A percentile compares a stretch with the other conserved stretches of the same genome.
phyloP scores from a whole-genome alignment of 2,888 invertebrate species.

The Acanthoscelides obtectus region DNA sequence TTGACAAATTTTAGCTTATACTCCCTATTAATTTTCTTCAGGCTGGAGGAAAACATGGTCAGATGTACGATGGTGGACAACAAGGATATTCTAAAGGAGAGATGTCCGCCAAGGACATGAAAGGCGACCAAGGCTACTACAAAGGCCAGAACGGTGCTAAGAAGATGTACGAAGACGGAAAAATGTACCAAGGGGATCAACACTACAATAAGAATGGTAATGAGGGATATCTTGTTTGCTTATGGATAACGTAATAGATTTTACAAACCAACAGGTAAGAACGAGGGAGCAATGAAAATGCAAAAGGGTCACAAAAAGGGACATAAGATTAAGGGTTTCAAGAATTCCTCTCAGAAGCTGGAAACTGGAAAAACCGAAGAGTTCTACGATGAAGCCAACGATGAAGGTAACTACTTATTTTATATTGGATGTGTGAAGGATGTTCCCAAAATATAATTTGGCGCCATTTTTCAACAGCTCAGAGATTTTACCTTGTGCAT shows the following conservation, averaged over 20 bases:
- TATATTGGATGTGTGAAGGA: too few species aligned
- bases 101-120: slow-evolving; percentile 43
- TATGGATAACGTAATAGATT: not conserved
- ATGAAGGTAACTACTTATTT: slow-evolving; percentile 52
- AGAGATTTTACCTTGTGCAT: too few species aligned
- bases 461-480: too few species aligned
- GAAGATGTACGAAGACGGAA: slow-evolving; percentile 56
- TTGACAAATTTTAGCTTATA: not conserved
- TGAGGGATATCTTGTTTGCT: not conserved
- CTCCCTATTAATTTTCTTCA: not conserved
- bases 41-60: slow-evolving; percentile 19
- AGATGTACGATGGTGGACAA: slow-evolving; percentile 19
- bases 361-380: slow-evolving; percentile 62
- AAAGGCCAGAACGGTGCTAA: slow-evolving; percentile 56
- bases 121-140: slow-evolving; percentile 51
- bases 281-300: slow-evolving; percentile 54
- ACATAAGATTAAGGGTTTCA: slow-evolving; percentile 62
- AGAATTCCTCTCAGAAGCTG: slow-evolving; percentile 61
- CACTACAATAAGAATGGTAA: slow-evolving; percentile 56
- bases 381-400: slow-evolving; percentile 62
- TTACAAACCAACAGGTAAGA: slow-evolving; percentile 41
- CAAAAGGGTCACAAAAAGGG: slow-evolving; percentile 60
- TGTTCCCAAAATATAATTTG: too few species aligned
- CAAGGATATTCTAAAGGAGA: slow-evolving; percentile 47
- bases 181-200: slow-evolving; percentile 55